Evolutionary conservation across 2,113 vertebrate genomes (phyloP).

Genomic region (Chamaetylas fuelleborni): DNA sequence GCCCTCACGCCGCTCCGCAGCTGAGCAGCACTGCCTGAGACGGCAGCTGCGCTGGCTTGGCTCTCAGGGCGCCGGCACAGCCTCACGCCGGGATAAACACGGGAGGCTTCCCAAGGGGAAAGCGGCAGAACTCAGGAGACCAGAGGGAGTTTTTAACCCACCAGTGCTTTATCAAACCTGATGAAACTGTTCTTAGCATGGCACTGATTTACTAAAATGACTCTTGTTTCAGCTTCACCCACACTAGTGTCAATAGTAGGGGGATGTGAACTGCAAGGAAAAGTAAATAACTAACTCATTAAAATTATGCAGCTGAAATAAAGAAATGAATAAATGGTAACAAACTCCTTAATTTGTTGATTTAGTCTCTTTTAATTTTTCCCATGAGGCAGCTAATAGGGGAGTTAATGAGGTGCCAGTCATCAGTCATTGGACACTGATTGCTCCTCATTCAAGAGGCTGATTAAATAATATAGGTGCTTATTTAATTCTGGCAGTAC

Average conservation of each 20-base stretch:
- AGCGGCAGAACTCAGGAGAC: background rate
- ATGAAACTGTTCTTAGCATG: background rate
- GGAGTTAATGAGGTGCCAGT: background rate
- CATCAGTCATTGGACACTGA: background rate
- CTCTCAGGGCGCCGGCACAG: background rate
- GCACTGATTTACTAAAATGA: background rate
- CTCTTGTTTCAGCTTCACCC: background rate
- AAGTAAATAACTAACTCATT: background rate
- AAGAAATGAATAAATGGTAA: background rate
- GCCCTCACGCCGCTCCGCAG: fast-evolving
- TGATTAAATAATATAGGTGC: background rate
- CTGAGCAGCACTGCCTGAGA: background rate
- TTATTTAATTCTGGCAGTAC: background rate
- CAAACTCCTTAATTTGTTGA: background rate
- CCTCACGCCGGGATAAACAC: fast-evolving
- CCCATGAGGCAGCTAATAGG: background rate
- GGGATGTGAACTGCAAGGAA: background rate
- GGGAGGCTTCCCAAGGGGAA: background rate
- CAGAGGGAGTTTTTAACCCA: background rate
- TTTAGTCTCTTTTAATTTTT: background rate
- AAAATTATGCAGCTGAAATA: background rate
- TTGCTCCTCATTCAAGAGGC: background rate
- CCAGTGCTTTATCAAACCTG: background rate
- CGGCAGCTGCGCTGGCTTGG: background rate
- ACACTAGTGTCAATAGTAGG: background rate